phyloP scores from a whole-genome alignment of 2,888 invertebrate species.

The Antitype chi region DNA sequence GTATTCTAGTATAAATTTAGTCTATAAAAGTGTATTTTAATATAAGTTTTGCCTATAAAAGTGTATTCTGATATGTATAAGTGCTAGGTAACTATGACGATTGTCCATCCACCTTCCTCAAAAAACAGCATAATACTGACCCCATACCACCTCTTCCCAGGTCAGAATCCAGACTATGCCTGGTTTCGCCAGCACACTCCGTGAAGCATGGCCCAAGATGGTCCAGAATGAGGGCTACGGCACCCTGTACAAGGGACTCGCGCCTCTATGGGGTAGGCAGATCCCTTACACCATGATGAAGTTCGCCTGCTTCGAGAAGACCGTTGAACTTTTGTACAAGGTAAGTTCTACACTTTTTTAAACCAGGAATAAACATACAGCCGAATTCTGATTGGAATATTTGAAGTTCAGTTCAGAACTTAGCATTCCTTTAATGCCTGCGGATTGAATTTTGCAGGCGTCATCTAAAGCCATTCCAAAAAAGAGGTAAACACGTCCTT shows the following conservation, averaged over 20 bases:
- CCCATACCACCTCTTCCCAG: conserved; percentile 74
- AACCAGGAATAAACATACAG: background rate
- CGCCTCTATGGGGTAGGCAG: conserved; percentile 99
- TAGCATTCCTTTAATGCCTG: too few species aligned
- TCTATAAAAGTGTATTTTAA: too few species aligned
- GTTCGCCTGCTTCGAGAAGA: conserved; percentile 99
- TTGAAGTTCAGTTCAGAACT: background rate
- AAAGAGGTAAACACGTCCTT: too few species aligned
- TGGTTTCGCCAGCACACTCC: conserved; percentile 96
- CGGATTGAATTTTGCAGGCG: too few species aligned
- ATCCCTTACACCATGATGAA: conserved; percentile 99
- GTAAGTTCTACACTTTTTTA: conserved; percentile 61
- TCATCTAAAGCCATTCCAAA: too few species aligned
- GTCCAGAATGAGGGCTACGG: conserved; percentile 95
- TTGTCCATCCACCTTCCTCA: background rate
- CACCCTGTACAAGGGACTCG: conserved; percentile 98
- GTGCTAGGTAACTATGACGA: too few species aligned
- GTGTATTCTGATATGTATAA: too few species aligned
- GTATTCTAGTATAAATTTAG: too few species aligned
- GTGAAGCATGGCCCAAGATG: conserved; percentile 98
- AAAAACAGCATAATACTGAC: conserved; percentile 1
- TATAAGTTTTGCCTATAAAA: too few species aligned
- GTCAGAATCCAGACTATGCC: conserved; percentile 99
- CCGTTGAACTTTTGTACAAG: conserved; percentile 97
- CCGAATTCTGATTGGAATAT: background rate